Conservation (phyloP, 2,113 vertebrate genomes). For the Indicator maculatus region DNA sequence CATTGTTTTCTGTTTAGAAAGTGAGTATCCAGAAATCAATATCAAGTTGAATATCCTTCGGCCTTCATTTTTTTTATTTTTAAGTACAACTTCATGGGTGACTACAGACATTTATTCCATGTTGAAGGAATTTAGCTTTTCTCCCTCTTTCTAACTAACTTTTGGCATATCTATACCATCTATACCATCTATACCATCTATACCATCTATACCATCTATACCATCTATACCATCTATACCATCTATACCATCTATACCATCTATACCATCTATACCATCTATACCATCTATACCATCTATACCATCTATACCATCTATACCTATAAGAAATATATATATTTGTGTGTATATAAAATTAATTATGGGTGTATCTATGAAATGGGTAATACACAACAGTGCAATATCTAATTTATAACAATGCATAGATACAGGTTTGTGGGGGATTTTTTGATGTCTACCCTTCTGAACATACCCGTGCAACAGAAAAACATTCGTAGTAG, state of each 20-base stretch:
- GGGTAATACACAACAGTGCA: neutral
- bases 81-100: neutral
- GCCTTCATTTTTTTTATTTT: neutral
- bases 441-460: neutral
- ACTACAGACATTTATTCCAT: neutral
- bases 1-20: neutral
- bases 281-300: no score
- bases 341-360: neutral
- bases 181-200: no score
- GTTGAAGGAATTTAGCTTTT: neutral
- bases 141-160: neutral
- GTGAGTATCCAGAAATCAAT: neutral
- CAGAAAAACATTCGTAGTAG: neutral
- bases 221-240: no score
- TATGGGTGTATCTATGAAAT: neutral
- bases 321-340: no score
- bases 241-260: no score
- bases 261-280: no score
- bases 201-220: no score
- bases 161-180: neutral
- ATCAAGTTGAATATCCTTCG: neutral
- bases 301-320: no score
- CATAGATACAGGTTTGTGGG: neutral
- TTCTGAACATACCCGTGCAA: neutral
- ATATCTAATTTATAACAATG: neutral